Conservation (phyloP, 2,113 vertebrate species). For the Engystomops pustulosus region DNA sequence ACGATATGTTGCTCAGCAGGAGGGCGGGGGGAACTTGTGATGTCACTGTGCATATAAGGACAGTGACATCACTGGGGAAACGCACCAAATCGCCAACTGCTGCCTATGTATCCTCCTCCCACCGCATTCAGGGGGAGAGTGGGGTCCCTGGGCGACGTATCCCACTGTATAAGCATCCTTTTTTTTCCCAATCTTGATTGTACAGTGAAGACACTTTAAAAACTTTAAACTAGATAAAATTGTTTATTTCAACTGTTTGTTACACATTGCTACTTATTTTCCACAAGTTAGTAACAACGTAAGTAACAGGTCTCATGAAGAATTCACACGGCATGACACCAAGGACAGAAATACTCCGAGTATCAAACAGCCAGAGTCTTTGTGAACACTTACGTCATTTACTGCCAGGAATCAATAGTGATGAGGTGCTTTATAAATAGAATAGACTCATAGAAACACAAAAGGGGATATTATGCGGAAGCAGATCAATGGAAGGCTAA, state of each 20-base stretch:
- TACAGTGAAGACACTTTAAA: no score
- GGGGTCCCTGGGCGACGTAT: no score
- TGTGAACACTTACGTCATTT: conserved; percentile 42
- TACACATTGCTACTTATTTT: neutral
- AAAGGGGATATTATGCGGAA: neutral
- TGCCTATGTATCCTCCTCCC: no score
- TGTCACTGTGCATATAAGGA: no score
- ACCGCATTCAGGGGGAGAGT: no score
- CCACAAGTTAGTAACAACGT: conserved; percentile 28
- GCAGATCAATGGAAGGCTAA: neutral
- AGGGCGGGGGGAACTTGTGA: no score
- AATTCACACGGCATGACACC: conserved; percentile 44
- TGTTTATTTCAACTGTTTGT: neutral
- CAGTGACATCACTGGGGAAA: no score
- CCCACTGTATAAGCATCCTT: no score
- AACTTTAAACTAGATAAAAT: no score
- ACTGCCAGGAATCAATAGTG: conserved; percentile 36
- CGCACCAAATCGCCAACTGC: no score
- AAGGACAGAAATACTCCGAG: conserved; percentile 41
- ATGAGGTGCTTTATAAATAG: conserved; percentile 44
- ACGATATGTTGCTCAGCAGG: no score
- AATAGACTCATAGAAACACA: conserved; percentile 29
- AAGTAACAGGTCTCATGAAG: conserved; percentile 32
- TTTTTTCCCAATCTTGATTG: no score
- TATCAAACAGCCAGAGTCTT: conserved; percentile 31